Percentiles rank a stretch among this genome's conserved stretches.
These are phyloP conservation scores for Acestrorhynchus altus DNA, from an alignment of 2,797 vertebrate species.

Conservation along the genomic window DNA sequence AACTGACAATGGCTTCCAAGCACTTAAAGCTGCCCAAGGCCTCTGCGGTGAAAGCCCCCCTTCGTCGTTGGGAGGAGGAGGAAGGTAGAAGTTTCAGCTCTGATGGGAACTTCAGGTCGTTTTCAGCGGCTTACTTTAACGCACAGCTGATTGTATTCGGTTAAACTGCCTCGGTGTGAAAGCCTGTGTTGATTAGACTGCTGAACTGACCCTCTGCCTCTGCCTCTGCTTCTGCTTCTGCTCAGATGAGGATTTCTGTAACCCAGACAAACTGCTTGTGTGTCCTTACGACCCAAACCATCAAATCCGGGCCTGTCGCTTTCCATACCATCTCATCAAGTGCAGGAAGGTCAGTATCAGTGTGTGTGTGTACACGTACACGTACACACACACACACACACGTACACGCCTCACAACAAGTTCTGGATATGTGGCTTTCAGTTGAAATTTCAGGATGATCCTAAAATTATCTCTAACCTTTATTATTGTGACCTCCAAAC, in stretches of 20 bases:
- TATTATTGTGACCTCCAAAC: too few relatives aligned
- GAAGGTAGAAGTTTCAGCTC: slow-evolving; percentile 25
- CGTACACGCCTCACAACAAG: too few relatives aligned
- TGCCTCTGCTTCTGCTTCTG: too few relatives aligned
- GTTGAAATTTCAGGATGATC: too few relatives aligned
- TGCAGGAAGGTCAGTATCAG: slow-evolving; percentile 66
- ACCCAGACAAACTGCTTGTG: slow-evolving; percentile 76
- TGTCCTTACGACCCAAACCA: slow-evolving; percentile 79
- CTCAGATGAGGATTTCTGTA: slow-evolving; percentile 36
- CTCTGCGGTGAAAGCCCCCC: not conserved
- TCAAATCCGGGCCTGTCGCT: slow-evolving; percentile 77
- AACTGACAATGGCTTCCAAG: slow-evolving; percentile 4
- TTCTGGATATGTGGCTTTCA: too few relatives aligned
- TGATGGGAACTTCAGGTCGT: not conserved
- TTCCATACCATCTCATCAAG: slow-evolving; percentile 81
- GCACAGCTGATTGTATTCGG: too few relatives aligned
- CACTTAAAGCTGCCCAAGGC: not conserved
- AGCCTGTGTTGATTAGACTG: not conserved
- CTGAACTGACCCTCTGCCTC: too few relatives aligned
- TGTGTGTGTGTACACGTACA: too few relatives aligned
- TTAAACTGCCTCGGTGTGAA: too few relatives aligned
- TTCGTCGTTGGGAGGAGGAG: slow-evolving; percentile 51
- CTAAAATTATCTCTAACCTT: not conserved
- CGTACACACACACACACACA: too few relatives aligned
- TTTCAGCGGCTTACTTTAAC: too few relatives aligned